Base-by-base conservation (phyloP, 2,113 vertebrate species). In the Trichechus manatus region DNA sequence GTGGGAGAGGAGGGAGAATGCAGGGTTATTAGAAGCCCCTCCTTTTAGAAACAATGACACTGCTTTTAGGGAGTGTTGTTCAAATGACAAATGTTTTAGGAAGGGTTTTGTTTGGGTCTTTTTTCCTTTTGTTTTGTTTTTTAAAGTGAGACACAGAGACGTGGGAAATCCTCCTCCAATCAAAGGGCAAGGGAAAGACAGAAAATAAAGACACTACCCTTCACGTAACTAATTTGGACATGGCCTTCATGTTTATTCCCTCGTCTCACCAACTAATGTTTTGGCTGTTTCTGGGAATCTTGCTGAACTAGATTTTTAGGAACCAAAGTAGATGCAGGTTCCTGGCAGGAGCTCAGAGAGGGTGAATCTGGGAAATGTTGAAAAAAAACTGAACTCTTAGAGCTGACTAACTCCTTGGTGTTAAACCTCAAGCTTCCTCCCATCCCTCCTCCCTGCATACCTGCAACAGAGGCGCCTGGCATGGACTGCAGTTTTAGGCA, bases 51-150 rank as follows among this genome's bases (percentile, higher is more conserved):
- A 95, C 82, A 96, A 95, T 84, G 89, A 14, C 86, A 90, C 25
- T 84, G 89, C 91, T 96, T 95, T 97, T 96, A 97, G 82, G 87
- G 97, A 96, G 90, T 93, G 92, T 80, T 95, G 84, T 92, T 96
- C 53, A 79, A 61, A 93, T 53, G 91, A 96, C 94, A 96, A 96
- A 94, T 83, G 94, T 91, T 91, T 96, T 81, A 90, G 82, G 22
- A 93, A 75, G 66, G 33, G 64, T 89, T 96, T 97, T 95, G 70
- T 96, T 93, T 81, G 80, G 22, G 39, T 47, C n/a, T 59, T 42
- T 1, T n/a, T 10, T 15, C 14, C 7, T 17, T 70, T 74, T 66
- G 27, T 87, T 97, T 88, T 92, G 19, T 93, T 84, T 94, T 85
- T 44, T 75, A 39, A 97, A 96, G 70, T 79, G 87, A 83, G 74